A percentile compares a stretch with the other conserved stretches of the same genome.
These are phyloP conservation scores for Electrophaes corylata DNA, from an alignment of 2,888 invertebrate genomes.

Conservation along the genomic window DNA sequence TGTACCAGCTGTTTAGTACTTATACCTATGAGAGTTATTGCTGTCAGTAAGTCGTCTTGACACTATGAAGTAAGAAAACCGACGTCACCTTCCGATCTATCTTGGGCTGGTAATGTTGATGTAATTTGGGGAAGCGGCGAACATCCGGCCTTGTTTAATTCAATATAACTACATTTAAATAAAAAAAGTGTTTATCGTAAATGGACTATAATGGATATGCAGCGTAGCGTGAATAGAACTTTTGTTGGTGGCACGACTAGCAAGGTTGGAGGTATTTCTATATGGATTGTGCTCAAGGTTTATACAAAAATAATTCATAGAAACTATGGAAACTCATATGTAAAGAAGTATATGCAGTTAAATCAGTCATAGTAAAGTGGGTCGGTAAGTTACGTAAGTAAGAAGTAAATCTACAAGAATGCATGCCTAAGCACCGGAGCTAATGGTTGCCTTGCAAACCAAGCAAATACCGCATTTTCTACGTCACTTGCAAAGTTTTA, in stretches of 20 bases:
- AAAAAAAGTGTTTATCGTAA: constrained; percentile 58
- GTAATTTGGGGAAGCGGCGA: constrained; percentile 60
- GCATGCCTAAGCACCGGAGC: constrained; percentile 13
- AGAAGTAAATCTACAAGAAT: constrained; percentile 14
- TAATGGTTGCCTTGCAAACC: constrained; percentile 15
- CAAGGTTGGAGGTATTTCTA: constrained; percentile 31
- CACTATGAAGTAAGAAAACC: constrained; percentile 1
- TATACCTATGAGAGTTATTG: too few species aligned
- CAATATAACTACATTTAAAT: constrained; percentile 59
- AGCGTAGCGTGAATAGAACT: constrained; percentile 57
- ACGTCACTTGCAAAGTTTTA: constrained; percentile 21
- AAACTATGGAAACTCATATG: not conserved
- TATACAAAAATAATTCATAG: not conserved
- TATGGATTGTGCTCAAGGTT: constrained; percentile 2
- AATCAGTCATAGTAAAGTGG: not conserved
- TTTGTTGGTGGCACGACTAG: constrained; percentile 18
- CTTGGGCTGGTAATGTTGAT: constrained; percentile 51
- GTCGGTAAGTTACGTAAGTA: constrained; percentile 8
- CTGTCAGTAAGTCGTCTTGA: too few species aligned
- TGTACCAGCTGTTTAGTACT: too few species aligned
- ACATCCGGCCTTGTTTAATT: constrained; percentile 64
- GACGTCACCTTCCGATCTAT: constrained; percentile 11
- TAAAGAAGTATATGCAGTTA: not conserved
- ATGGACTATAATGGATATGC: constrained; percentile 62
- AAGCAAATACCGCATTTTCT: constrained; percentile 20